phyloP scores from a whole-genome alignment of 2,888 invertebrate genomes.

The Atherix ibis region DNA sequence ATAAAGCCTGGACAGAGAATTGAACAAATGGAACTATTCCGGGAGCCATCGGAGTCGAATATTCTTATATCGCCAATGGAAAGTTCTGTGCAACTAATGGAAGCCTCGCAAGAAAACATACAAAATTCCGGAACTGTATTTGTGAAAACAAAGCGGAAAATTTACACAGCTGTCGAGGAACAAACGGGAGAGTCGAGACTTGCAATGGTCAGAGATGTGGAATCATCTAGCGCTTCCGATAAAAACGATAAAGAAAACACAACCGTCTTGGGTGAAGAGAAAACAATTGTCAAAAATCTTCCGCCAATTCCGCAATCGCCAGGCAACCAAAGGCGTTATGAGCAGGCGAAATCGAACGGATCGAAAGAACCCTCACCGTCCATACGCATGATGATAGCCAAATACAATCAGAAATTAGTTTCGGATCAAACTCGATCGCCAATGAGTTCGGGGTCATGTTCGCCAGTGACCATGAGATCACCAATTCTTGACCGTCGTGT shows the following conservation, averaged over 20 bases:
- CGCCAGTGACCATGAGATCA: constrained; percentile 47
- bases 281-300: constrained; percentile 16
- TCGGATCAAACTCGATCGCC: constrained; percentile 30
- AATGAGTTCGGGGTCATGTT: constrained; percentile 45
- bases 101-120: constrained; percentile 12
- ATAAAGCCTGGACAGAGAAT: constrained; percentile 27
- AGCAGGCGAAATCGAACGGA: constrained; percentile 28
- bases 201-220: constrained; percentile 10
- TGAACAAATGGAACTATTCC: constrained; percentile 16
- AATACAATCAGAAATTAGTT: constrained; percentile 32
- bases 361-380: constrained; percentile 51
- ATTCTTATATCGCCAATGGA: constrained; percentile 16
- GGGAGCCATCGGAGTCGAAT: constrained; percentile 7
- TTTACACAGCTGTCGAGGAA: constrained; percentile 53
- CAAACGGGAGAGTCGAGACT: constrained; percentile 11
- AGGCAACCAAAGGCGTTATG: constrained; percentile 35
- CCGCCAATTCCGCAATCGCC: constrained; percentile 47
- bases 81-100: constrained; percentile 15
- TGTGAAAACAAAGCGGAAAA: constrained; percentile 64
- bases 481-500: constrained; percentile 43
- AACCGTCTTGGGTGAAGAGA: too few relatives aligned
- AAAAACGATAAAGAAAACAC: constrained; percentile 11
- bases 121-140: constrained; percentile 42
- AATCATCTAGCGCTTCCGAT: constrained; percentile 13
- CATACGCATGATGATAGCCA: constrained; percentile 52